Conservation (phyloP, 2,797 vertebrate genomes). For the Bradypodion ventrale region DNA sequence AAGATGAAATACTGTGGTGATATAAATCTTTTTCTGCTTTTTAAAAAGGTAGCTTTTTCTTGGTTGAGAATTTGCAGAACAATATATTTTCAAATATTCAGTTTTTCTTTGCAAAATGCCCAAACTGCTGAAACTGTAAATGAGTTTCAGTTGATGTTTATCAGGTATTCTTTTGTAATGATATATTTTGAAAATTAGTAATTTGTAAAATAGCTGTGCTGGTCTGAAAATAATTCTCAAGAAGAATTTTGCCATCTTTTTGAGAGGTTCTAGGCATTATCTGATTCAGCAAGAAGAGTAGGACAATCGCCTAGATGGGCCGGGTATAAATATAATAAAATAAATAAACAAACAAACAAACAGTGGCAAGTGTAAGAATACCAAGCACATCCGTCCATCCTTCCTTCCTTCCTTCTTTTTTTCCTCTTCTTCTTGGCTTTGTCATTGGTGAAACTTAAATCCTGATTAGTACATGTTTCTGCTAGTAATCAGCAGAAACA, state of each 20-base stretch:
- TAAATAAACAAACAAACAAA: too few relatives aligned
- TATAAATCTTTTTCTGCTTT: constrained; percentile 58
- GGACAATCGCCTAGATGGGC: too few relatives aligned
- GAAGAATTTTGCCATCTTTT: neutral
- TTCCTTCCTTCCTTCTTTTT: too few relatives aligned
- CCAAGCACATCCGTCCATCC: neutral
- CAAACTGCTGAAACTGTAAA: constrained; percentile 28
- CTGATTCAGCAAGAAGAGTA: too few relatives aligned
- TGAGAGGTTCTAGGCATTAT: neutral
- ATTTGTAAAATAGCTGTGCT: neutral
- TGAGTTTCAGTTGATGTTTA: constrained; percentile 10
- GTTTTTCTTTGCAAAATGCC: constrained; percentile 32
- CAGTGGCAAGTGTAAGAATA: too few relatives aligned
- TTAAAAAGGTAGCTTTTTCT: constrained; percentile 41
- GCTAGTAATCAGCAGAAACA: too few relatives aligned
- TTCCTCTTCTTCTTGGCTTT: neutral
- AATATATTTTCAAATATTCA: constrained; percentile 43
- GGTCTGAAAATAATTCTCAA: neutral
- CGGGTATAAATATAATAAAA: too few relatives aligned
- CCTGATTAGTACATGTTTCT: too few relatives aligned
- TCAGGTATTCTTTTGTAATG: constrained; percentile 6
- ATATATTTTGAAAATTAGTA: neutral
- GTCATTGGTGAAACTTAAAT: too few relatives aligned
- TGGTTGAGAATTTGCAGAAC: constrained; percentile 15
- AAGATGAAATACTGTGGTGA: constrained; percentile 54